These are phyloP conservation scores for Anguilla rostrata DNA, from an alignment of 2,113 vertebrate species.

Conservation along the genomic window DNA sequence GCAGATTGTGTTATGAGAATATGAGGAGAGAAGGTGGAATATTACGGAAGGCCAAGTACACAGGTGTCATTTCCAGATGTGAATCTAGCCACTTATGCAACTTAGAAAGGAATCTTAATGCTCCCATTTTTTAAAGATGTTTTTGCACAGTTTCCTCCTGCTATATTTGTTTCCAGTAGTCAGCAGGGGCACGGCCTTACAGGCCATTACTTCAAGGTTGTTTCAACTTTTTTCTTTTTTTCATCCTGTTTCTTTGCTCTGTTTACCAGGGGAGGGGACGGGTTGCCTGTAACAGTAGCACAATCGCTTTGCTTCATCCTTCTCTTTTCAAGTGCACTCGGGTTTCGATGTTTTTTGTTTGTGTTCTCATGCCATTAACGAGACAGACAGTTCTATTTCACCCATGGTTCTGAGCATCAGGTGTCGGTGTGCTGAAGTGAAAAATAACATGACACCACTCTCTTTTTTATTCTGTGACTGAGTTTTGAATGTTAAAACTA, in stretches of 20 bases:
- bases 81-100: neutral
- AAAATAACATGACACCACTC: neutral
- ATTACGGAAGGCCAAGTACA: neutral
- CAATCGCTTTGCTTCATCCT: neutral
- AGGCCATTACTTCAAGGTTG: neutral
- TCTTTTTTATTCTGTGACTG: neutral
- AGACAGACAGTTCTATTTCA: conserved; percentile 8
- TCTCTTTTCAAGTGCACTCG: neutral
- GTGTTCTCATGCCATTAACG: neutral
- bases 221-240: neutral
- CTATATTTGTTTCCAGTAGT: neutral
- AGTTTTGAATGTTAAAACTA: neutral
- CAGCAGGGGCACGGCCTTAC: neutral
- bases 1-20: neutral
- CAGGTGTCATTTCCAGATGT: neutral
- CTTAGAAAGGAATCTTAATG: neutral
- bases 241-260: neutral
- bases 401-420: neutral
- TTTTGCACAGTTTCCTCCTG: neutral
- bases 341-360: neutral
- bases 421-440: neutral
- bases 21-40: neutral
- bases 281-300: neutral
- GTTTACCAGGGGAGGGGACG: neutral
- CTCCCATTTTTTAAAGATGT: neutral